These are phyloP conservation scores for Caenorhabditis doughertyi DNA, from an alignment of 2,888 invertebrate genomes.

Conservation along the genomic window DNA sequence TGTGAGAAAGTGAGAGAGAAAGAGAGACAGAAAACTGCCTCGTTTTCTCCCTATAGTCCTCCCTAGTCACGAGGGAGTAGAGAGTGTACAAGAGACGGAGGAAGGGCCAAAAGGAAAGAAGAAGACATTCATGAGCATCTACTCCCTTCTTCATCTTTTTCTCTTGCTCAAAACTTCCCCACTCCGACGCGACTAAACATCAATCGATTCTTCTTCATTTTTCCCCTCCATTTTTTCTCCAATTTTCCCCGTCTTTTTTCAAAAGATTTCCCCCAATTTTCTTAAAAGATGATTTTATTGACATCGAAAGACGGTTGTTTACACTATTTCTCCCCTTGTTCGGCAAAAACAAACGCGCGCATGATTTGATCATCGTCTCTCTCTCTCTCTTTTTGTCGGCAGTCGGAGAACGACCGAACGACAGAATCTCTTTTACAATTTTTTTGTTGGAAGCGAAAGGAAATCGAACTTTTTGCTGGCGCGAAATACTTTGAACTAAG, in stretches of 20 bases:
- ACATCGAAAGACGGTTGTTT: no score
- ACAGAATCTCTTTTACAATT: conserved; percentile 12
- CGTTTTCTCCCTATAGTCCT: background rate
- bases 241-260: background rate
- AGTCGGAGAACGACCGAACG: no score
- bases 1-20: background rate
- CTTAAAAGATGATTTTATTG: no score
- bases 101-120: background rate
- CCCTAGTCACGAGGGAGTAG: conserved; percentile 43
- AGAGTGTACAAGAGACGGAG: conserved; percentile 18
- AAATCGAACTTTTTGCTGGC: no score
- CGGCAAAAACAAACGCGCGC: conserved; percentile 42
- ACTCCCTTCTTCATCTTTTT: conserved; percentile 27
- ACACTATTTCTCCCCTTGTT: conserved; percentile 22
- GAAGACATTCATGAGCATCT: conserved; percentile 31
- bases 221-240: background rate
- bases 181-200: conserved; percentile 5
- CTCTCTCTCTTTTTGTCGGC: background rate
- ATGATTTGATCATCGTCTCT: conserved; percentile 53
- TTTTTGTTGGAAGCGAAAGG: no score
- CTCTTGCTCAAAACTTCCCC: background rate
- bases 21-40: conserved; percentile 8
- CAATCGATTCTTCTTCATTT: conserved; percentile 9
- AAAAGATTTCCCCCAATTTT: no score
- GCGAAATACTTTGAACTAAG: no score